These are phyloP conservation scores for Entelurus aequoreus DNA, from an alignment of 2,113 vertebrate species.

Conservation along the genomic window DNA sequence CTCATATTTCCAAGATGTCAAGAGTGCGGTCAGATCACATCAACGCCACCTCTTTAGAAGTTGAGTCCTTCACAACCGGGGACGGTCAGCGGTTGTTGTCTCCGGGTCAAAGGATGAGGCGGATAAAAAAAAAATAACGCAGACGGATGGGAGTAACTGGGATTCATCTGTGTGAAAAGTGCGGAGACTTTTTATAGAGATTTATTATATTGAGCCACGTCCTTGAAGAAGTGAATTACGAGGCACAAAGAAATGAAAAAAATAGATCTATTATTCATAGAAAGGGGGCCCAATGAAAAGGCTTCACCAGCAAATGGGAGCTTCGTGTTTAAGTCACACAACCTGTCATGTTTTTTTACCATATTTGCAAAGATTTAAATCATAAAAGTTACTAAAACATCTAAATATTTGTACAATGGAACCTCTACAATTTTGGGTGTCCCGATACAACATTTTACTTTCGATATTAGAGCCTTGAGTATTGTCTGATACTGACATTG, in stretches of 20 bases:
- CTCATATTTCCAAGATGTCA: slow-evolving; percentile 26
- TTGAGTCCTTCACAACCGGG: slow-evolving; percentile 13
- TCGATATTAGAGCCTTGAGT: no score
- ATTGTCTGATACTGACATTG: no score
- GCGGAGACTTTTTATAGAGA: background rate
- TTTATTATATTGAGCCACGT: slow-evolving; percentile 8
- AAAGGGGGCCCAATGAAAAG: background rate
- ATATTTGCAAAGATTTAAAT: no score
- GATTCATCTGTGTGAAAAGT: slow-evolving; percentile 5
- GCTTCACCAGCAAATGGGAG: background rate
- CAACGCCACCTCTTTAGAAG: slow-evolving; percentile 20
- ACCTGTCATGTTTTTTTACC: background rate
- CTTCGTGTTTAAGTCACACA: background rate
- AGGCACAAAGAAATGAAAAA: background rate
- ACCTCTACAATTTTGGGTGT: no score
- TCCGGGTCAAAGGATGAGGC: slow-evolving; percentile 6
- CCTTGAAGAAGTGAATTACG: background rate
- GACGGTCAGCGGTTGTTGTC: slow-evolving; percentile 15
- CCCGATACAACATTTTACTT: no score
- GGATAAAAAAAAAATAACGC: slow-evolving; percentile 22
- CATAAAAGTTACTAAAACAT: no score
- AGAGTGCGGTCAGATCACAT: slow-evolving; percentile 31
- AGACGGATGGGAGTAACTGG: slow-evolving; percentile 4
- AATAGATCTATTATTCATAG: slow-evolving; percentile 3
- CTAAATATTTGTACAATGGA: no score